Percentiles rank a stretch among this genome's conserved stretches.
Conservation (phyloP, 2,797 vertebrate genomes). For the Dicrostonyx torquatus region DNA sequence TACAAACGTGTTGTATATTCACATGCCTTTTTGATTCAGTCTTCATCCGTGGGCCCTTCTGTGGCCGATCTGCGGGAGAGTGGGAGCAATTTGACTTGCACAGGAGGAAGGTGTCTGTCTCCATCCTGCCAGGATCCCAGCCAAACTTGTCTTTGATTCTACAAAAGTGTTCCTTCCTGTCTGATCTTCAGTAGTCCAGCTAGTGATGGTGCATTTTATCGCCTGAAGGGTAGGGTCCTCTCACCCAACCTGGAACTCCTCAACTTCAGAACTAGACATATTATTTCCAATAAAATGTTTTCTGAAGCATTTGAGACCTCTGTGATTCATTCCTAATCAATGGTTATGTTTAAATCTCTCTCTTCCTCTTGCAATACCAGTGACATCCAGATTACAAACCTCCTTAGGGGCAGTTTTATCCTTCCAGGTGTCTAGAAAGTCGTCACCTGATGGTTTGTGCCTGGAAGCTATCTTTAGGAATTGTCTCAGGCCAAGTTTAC, state of each 20-base stretch:
- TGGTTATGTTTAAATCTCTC: neutral
- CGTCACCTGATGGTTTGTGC: neutral
- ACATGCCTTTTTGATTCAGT: neutral
- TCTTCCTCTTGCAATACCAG: neutral
- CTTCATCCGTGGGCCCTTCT: neutral
- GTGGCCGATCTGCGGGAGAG: neutral
- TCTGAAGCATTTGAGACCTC: slow-evolving; percentile 53
- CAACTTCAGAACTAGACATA: neutral
- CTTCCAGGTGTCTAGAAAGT: neutral
- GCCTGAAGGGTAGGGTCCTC: slow-evolving; percentile 44
- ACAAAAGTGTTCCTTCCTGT: slow-evolving; percentile 83
- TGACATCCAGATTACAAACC: neutral
- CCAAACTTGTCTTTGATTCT: slow-evolving; percentile 88
- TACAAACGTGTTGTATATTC: neutral
- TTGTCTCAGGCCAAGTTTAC: neutral
- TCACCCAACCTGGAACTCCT: neutral
- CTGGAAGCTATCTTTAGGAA: neutral
- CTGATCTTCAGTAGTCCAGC: slow-evolving; percentile 90
- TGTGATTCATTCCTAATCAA: neutral
- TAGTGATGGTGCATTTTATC: slow-evolving; percentile 80
- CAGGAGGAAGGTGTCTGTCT: slow-evolving; percentile 69
- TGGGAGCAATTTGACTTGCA: neutral
- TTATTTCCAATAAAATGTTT: slow-evolving; percentile 82
- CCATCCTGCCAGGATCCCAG: slow-evolving; percentile 90
- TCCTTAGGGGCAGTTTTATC: neutral